Base-by-base conservation (phyloP, 35 echinoderm and acorn worm genomes). In the Apostichopus californicus region DNA sequence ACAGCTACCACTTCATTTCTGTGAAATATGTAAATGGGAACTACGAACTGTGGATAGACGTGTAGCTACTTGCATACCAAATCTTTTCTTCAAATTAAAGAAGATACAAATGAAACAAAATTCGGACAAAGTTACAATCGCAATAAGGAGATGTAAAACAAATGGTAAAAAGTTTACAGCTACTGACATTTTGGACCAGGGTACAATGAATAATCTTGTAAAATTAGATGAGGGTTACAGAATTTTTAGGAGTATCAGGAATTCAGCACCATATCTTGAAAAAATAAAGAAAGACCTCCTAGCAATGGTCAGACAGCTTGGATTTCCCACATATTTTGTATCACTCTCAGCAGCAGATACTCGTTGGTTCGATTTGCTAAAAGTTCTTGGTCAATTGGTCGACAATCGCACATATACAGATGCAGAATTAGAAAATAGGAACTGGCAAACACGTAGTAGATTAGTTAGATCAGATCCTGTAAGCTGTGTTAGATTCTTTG, bases 321-420 rank as follows among this genome's bases (percentile, higher is more conserved):
- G 78, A 18, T 79, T 66, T 81, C 90, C 90, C 17, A 92, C 90
- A 81, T 92, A 25, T 21, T 82, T 92, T 82, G 78, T 66, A 57
- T 92, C 90, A 1, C 82, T 92, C 10, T 92, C 78, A 56, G 55
- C 90, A 23, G 90, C 90, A 81, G 90, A 81, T 25, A 92, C 90
- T n/a, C 55, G 77, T 13, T 92, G 78, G 90, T 13, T 5, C 55
- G 77, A 92, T 83, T 54, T 92, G 61, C 79, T 92, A 6, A 83
- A 84, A 23, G 71, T 92, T 54, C 91, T 92, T 72, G 14, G 78
- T 2, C 81, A 81, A 73, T 53, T 53, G 1, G 53, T 93, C 55
- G 81, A 93, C 55, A 24, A 77, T 11, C 86, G 55, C 73, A 34
- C 70, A 9, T 93, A 73, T 17, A 85, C 58, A 8, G 60, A 93